Evolutionary conservation across 2,888 invertebrate species (phyloP), one percentile per base, ranked within the genome.

Genomic region (Eretmocerus hayati): DNA sequence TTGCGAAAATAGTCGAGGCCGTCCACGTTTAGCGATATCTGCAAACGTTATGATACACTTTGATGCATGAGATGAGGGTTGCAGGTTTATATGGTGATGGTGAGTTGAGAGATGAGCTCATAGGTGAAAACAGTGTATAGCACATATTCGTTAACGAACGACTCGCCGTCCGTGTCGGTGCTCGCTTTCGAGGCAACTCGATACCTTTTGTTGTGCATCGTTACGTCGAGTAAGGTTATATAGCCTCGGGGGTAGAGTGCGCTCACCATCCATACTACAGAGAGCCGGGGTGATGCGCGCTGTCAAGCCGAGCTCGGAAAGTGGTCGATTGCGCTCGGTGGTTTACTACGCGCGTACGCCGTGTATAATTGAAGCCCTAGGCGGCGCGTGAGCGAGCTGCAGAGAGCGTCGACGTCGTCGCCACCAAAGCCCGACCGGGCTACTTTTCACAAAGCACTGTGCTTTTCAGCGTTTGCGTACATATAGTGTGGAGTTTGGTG

Each of bases 121-220:
- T 43, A 42, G 40, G 23, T 42, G 20, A 50, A 37, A 50, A 51
- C 47, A 43, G 46, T 42, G 47, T 42, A 42, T 51, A 42, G 32
- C 22, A 30, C 50, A 56, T 53, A 56, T 58, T 58, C 63, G 62
- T 65, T 67, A 66, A 64, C 65, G 64, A 66, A 63, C 62, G 62
- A 16, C 13, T 21, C 23, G 42, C 16, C 32, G 16, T 18, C 18
- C n/a, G n/a, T n/a, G n/a, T n/a, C n/a, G n/a, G 32, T 20, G 18
- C 58, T 36, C 60, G 62, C 60, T 51, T 45, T 45, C 50, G 36
- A 42, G 49, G 67, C 62, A 67, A 67, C 60, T 57, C 59, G 67
- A 67, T 66, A 65, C 64, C 62, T 63, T 61, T 62, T 58, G 62
- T 62, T 63, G 62, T 65, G 61, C 62, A 62, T 61, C 26, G 62